Evolutionary conservation across 2,113 vertebrate genomes (phyloP).

Genomic region (Craseonycteris thonglongyai): DNA sequence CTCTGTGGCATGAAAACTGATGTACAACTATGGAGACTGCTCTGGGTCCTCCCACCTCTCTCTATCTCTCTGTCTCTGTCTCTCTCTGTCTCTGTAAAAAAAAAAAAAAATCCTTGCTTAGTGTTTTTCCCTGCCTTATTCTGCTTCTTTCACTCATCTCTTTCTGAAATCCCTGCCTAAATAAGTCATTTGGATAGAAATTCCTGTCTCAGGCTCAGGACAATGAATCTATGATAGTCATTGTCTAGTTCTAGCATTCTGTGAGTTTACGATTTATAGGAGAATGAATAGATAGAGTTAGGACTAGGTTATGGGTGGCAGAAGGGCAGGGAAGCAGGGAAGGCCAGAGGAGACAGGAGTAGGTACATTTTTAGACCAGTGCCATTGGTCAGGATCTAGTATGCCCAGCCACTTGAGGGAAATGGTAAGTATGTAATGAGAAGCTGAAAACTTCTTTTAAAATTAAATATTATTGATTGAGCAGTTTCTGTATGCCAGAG

Average conservation of each 20-base stretch:
- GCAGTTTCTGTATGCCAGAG: background rate
- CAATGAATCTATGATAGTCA: background rate
- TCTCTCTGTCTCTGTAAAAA: no score
- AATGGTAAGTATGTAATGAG: background rate
- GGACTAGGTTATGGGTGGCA: background rate
- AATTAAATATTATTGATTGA: background rate
- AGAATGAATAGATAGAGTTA: background rate
- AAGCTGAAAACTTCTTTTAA: background rate
- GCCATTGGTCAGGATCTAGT: background rate
- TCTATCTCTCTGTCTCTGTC: no score
- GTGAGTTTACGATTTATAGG: background rate
- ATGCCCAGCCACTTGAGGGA: background rate
- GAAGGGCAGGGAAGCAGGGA: background rate
- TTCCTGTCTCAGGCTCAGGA: background rate
- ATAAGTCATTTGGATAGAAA: background rate
- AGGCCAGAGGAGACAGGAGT: no score
- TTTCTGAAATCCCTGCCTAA: background rate
- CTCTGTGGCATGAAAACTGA: no score
- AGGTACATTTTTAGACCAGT: background rate
- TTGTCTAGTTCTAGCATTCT: background rate
- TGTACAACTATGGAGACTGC: no score
- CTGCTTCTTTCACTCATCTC: background rate
- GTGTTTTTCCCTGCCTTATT: background rate
- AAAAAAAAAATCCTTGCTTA: background rate
- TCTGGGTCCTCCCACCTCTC: no score